Evolutionary conservation across 2,113 vertebrate species (phyloP), one percentile per base, ranked within the genome.

Genomic region (Myxocyprinus asiaticus): DNA sequence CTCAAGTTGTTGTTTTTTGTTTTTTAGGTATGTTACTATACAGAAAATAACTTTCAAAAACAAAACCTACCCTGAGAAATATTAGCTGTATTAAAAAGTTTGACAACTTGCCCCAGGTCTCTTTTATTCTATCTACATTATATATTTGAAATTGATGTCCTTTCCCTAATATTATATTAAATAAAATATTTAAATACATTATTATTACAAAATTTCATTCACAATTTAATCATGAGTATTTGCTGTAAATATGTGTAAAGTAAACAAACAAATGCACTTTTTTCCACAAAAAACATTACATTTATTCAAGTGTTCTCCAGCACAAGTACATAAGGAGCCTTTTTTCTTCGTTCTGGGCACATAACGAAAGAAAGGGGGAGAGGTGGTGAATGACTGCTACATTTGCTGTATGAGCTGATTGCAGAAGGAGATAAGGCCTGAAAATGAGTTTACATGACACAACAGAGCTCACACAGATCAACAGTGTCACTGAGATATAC

Each of bases 241-340:
- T 71, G 11, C 58, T 47, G 43, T 33, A 43, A 14, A 48, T 12
- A 4, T 67, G n/a, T 9, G 33, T 33, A 33, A 33, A 33, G 22
- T 33, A 64, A 64, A 58, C 86, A 83, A 67, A 88, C 85, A 50
- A 67, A 86, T 85, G 82, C 22, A 69, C 44, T 79, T 86, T 88
- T 93, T 94, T 93, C 91, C 93, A 89, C 95, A 33, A 96, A 94
- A 94, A 96, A 94, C 94, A 96, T 94, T 92, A 96, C 95, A 96
- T 98, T 98, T 96, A 97, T 97, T 97, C 96, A 97, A 98, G 96
- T 98, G 95, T 98, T 97, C 95, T 97, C 96, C 96, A 98, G 96
- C 96, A 97, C 96, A 97, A 96, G 94, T 95, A 98, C 96, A 97
- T 95, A 93, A 95, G 93, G 94, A 95, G 94, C 94, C 93, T 94